phyloP scores from a whole-genome alignment of 2,113 vertebrate genomes.

The Archilochus colubris region DNA sequence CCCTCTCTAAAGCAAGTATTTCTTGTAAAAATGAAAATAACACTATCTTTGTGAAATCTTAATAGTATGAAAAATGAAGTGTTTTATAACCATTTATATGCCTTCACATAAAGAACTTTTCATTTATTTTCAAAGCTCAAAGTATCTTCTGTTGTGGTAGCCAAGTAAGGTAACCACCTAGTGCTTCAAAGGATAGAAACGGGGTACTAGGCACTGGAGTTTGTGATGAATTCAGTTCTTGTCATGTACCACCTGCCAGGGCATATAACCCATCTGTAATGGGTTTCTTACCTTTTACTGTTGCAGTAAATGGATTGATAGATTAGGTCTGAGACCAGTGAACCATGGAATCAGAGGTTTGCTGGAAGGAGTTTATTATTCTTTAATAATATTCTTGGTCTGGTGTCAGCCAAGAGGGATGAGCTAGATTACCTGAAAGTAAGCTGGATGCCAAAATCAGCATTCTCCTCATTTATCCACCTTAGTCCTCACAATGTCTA shows the following conservation, averaged over 20 bases:
- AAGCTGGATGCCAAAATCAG: slow-evolving; percentile 77
- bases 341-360: slow-evolving; percentile 78
- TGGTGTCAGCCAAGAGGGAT: slow-evolving; percentile 78
- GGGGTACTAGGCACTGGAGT: neutral
- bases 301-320: slow-evolving; percentile 81
- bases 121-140: slow-evolving; percentile 54
- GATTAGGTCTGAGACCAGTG: slow-evolving; percentile 76
- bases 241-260: slow-evolving; percentile 75
- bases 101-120: slow-evolving; percentile 14
- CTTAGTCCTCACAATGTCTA: slow-evolving; percentile 64
- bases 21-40: slow-evolving; percentile 48
- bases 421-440: slow-evolving; percentile 80
- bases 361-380: slow-evolving; percentile 79
- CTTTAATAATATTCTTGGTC: slow-evolving; percentile 82
- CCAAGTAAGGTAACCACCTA: slow-evolving; percentile 49
- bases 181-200: slow-evolving; percentile 64
- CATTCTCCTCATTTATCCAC: slow-evolving; percentile 77
- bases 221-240: slow-evolving; percentile 71
- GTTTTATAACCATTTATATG: slow-evolving; percentile 42
- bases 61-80: slow-evolving; percentile 48
- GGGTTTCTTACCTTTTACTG: slow-evolving; percentile 79
- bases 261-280: slow-evolving; percentile 76
- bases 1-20: slow-evolving; percentile 23
- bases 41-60: slow-evolving; percentile 51
- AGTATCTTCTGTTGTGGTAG: slow-evolving; percentile 27